phyloP scores from a whole-genome alignment of 1,140 invertebrate genomes.

The Galleria mellonella region DNA sequence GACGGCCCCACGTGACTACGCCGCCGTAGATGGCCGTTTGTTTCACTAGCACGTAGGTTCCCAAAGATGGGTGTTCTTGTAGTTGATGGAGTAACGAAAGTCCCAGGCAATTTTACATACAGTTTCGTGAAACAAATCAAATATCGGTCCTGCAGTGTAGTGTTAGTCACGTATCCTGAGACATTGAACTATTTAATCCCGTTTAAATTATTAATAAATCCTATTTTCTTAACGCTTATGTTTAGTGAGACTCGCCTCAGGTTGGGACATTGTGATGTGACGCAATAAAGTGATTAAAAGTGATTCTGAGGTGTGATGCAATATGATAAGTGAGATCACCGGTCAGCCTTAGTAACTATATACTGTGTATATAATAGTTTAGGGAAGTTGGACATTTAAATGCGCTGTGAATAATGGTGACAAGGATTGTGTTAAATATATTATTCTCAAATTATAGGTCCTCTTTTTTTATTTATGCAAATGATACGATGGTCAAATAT shows the following conservation, averaged over 20 bases:
- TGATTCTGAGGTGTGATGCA: conserved; percentile 9
- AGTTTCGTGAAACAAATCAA: no score
- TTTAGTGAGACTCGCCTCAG: conserved; percentile 26
- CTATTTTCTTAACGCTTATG: conserved; percentile 29
- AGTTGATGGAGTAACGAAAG: no score
- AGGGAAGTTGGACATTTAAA: conserved; percentile 24
- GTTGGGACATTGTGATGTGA: conserved; percentile 5
- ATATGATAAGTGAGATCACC: conserved; percentile 47
- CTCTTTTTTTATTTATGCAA: conserved; percentile 48
- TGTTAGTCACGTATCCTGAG: conserved; percentile 13
- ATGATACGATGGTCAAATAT: conserved; percentile 37
- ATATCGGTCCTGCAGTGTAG: conserved; percentile 13
- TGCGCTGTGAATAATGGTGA: conserved; percentile 49
- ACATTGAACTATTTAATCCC: conserved; percentile 8
- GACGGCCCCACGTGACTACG: conserved; percentile 13
- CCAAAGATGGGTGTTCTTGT: no score
- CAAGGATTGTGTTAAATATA: conserved; percentile 39
- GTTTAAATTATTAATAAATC: conserved; percentile 21
- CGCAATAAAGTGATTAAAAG: neutral
- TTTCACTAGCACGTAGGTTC: no score
- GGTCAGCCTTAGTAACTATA: conserved; percentile 64
- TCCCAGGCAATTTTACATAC: no score
- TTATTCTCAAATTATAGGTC: conserved; percentile 38
- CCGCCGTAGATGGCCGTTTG: neutral
- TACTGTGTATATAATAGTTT: conserved; percentile 65